A percentile compares a stretch with the other conserved stretches of the same genome.
phyloP scores from a whole-genome alignment of 2,113 vertebrate genomes.

The Irena cyanogastra region DNA sequence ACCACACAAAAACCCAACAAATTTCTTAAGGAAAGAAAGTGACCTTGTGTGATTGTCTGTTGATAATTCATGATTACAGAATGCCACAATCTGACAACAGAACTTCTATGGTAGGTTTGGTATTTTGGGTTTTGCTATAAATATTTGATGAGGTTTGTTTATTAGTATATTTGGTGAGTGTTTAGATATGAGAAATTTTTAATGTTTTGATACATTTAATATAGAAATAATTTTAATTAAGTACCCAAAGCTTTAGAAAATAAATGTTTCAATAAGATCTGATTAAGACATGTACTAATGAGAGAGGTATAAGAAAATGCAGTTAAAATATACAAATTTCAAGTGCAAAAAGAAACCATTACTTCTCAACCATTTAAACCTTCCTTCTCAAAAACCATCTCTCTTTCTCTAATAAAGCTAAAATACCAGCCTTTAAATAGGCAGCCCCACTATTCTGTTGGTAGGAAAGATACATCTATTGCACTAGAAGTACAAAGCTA shows the following conservation, averaged over 20 bases:
- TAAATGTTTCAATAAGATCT: constrained; percentile 2
- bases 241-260: constrained; percentile 36
- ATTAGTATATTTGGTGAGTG: background rate
- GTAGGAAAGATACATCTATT: constrained; percentile 16
- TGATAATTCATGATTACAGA: background rate
- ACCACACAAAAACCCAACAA: background rate
- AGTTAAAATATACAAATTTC: constrained; percentile 14
- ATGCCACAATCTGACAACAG: background rate
- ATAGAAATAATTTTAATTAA: constrained; percentile 38
- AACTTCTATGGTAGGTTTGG: background rate
- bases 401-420: background rate
- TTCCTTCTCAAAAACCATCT: background rate
- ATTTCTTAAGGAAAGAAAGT: background rate
- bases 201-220: background rate
- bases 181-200: background rate
- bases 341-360: constrained; percentile 24
- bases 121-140: background rate
- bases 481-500: constrained; percentile 4
- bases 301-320: constrained; percentile 24
- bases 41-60: background rate
- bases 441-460: background rate
- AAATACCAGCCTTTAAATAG: background rate
- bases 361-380: background rate
- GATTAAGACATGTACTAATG: background rate
- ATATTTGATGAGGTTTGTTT: background rate